Base-by-base conservation (phyloP, 2,888 invertebrate species). In the Agrilus cyanescens region DNA sequence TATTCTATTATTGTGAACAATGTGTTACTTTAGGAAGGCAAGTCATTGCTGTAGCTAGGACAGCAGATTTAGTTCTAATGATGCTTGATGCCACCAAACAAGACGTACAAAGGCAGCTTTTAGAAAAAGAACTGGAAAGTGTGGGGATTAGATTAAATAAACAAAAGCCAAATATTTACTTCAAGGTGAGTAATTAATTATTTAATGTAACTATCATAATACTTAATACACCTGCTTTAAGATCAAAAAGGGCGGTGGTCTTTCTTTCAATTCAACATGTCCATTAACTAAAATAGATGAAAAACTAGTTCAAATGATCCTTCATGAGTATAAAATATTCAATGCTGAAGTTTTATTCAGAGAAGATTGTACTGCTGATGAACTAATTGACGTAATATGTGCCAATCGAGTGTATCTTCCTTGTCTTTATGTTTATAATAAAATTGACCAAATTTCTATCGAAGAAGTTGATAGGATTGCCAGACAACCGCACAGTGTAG, bases 61-160 rank as follows among this genome's bases (percentile, higher is more conserved):
- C 98, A 4, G 93, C 97, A 0, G 98, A 98, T 69, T 71, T 98
- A 54, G 93, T 98, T 31, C 73, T 99, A 18, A 98, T 99, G 89
- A 98, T 98, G 97, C 68, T 98, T 63, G 98, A 99, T 63, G 97
- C 98, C 0, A 94, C 95, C 0, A 99, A 99, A 68, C 93, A 94
- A 41, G 95, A 96, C 60, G 88, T 94, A 33, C 98, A 98, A 65
- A 78, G 90, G 47, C 80, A 84, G 49, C 71, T 96, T 43, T 71
- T 99, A 20, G 97, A 97, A 65, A 82, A 77, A 49, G 98, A 99
- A 66, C 74, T 98, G 64, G 98, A 99, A 71, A 86, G 89, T 57
- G 97, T 99, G 25, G 98, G 97, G 46, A 97, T 98, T 56, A 74
- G 98, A 56, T 75, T 99, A 46, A 99, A 99, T 68, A 94, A 90